phyloP scores from a whole-genome alignment of 2,797 vertebrate species.

The Echeneis naucrates region DNA sequence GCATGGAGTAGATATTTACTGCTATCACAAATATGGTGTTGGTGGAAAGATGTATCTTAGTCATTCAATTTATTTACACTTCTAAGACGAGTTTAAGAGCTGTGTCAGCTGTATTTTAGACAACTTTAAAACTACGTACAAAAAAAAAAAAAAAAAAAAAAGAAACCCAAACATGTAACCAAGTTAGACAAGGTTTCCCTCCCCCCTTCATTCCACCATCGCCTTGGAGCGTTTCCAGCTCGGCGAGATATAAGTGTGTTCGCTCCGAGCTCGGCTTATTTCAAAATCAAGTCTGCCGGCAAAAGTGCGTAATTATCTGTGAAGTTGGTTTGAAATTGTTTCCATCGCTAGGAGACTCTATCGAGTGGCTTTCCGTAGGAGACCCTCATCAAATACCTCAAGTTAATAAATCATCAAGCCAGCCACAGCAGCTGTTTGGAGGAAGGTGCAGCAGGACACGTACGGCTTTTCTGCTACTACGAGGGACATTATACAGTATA shows the following conservation, averaged over 20 bases:
- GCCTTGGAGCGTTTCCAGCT: constrained; percentile 35
- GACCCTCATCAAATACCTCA: constrained; percentile 74
- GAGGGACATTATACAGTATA: constrained; percentile 16
- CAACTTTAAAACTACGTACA: constrained; percentile 22
- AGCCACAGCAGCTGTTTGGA: constrained; percentile 46
- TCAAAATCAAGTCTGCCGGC: constrained; percentile 74
- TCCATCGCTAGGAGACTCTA: constrained; percentile 75
- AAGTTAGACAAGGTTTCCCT: constrained; percentile 10
- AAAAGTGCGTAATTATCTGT: constrained; percentile 83
- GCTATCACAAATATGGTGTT: constrained; percentile 7
- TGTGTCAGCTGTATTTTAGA: constrained; percentile 4
- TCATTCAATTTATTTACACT: constrained; percentile 7
- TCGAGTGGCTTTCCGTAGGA: constrained; percentile 72
- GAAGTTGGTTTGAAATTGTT: constrained; percentile 82
- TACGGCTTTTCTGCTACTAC: constrained; percentile 3
- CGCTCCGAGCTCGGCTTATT: constrained; percentile 62
- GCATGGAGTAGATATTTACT: constrained; percentile 15
- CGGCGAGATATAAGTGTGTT: constrained; percentile 41
- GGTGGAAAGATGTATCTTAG: background rate
- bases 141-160: too few relatives aligned
- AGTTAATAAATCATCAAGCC: constrained; percentile 82
- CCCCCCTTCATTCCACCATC: constrained; percentile 8
- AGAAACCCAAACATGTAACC: constrained; percentile 36
- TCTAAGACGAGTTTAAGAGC: constrained; percentile 8
- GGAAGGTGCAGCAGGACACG: constrained; percentile 16